A percentile compares a stretch with the other conserved stretches of the same genome.
Evolutionary conservation across 2,113 vertebrate genomes (phyloP).

Genomic region (Eudorcas thomsonii): DNA sequence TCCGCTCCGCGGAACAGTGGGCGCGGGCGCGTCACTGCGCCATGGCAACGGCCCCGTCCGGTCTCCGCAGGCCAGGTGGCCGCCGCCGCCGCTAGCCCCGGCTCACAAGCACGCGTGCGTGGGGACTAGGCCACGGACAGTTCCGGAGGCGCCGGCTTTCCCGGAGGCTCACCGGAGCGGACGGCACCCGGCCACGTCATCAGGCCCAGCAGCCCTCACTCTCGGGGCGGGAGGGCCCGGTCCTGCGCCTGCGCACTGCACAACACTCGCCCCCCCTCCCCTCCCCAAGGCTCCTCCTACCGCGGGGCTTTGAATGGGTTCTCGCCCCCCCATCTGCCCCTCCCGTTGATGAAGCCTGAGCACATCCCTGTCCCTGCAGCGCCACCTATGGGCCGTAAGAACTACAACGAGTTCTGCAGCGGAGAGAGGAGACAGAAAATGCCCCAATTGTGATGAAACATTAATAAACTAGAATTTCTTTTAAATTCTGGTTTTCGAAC

Average conservation of each 20-base stretch:
- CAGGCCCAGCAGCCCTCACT: conserved; percentile 53
- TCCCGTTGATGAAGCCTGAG: accelerated
- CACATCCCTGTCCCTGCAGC: not conserved
- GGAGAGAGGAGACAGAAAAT: not conserved
- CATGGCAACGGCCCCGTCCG: conserved; percentile 28
- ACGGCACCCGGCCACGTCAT: conserved; percentile 67
- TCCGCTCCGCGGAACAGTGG: not conserved
- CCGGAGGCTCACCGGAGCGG: not conserved
- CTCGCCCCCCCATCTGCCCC: not conserved
- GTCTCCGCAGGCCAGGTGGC: not conserved
- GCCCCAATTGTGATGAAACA: not conserved
- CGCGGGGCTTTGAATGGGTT: not conserved
- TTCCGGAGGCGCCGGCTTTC: not conserved
- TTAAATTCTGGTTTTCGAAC: not conserved
- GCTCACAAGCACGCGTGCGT: not conserved
- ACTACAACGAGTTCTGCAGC: not conserved
- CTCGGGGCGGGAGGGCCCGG: not conserved
- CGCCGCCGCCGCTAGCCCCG: not conserved
- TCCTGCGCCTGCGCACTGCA: conserved; percentile 34
- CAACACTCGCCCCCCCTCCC: accelerated
- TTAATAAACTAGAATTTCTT: not conserved
- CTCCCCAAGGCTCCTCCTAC: not conserved
- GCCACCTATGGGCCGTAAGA: not conserved
- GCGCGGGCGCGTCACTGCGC: conserved; percentile 43
- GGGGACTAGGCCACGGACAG: conserved; percentile 32